Evolutionary conservation across 2,113 vertebrate genomes (phyloP).

Genomic region (Sprattus sprattus): DNA sequence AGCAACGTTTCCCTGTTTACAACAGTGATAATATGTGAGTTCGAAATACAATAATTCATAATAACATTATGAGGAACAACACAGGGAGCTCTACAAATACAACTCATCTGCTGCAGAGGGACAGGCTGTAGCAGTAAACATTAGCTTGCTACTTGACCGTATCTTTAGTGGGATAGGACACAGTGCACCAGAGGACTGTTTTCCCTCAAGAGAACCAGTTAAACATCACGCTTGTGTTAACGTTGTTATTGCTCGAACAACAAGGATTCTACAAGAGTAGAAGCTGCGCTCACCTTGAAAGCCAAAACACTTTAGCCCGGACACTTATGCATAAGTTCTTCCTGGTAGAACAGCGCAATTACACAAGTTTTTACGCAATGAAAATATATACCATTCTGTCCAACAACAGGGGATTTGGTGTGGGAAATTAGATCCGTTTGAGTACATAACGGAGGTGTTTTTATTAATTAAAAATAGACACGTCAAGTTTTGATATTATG

Average conservation of each 20-base stretch:
- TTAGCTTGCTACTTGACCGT: neutral
- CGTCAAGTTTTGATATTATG: neutral
- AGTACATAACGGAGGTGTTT: neutral
- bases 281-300: conserved; percentile 38
- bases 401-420: neutral
- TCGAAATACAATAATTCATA: neutral
- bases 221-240: neutral
- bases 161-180: neutral
- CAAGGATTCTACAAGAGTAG: neutral
- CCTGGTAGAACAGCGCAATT: neutral
- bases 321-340: neutral
- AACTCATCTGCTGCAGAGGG: neutral
- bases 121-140: neutral
- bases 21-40: neutral
- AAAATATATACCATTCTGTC: neutral
- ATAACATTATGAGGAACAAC: neutral
- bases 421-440: neutral
- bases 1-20: neutral
- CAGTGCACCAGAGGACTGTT: neutral
- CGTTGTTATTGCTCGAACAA: neutral
- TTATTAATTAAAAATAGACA: neutral
- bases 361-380: conserved; percentile 24
- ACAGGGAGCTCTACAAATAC: neutral
- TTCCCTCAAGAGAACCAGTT: neutral
- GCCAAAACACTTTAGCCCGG: neutral